phyloP scores from a whole-genome alignment of 2,888 invertebrate genomes.

The Pollenia griseotomentosa region DNA sequence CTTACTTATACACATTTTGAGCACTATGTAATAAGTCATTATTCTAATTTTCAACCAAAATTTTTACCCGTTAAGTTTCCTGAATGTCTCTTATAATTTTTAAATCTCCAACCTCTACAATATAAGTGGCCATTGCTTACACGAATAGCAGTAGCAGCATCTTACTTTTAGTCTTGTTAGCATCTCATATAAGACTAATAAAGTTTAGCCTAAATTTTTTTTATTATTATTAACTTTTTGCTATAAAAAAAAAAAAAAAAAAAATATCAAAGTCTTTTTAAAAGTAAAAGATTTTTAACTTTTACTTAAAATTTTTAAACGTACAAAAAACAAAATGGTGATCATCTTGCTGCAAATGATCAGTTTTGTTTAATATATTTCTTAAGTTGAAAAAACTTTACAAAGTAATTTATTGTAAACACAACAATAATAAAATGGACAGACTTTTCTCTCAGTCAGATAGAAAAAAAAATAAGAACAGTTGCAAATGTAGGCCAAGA shows the following conservation, averaged over 20 bases:
- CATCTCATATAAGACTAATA: not conserved
- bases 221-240: slow-evolving; percentile 31
- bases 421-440: slow-evolving; percentile 12
- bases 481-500: slow-evolving; percentile 68
- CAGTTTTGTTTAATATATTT: slow-evolving; percentile 7
- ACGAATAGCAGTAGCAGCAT: not conserved
- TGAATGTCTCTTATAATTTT: not conserved
- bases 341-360: slow-evolving; percentile 30
- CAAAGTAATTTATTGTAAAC: slow-evolving; percentile 27
- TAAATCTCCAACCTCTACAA: not conserved
- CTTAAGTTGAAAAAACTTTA: slow-evolving; percentile 10
- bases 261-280: slow-evolving; percentile 6
- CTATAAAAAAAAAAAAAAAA: not conserved
- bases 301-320: slow-evolving; percentile 38
- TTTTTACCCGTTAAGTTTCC: not conserved
- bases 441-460: slow-evolving; percentile 8
- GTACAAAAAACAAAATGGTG: slow-evolving; percentile 7
- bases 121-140: not conserved
- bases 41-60: not conserved
- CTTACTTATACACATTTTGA: too few species aligned
- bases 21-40: too few species aligned
- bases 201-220: slow-evolving; percentile 50
- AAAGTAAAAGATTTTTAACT: slow-evolving; percentile 45
- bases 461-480: slow-evolving; percentile 45
- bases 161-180: slow-evolving; percentile 1